These are phyloP conservation scores for Arge pagana DNA, from an alignment of 2,888 invertebrate genomes.

Conservation along the genomic window DNA sequence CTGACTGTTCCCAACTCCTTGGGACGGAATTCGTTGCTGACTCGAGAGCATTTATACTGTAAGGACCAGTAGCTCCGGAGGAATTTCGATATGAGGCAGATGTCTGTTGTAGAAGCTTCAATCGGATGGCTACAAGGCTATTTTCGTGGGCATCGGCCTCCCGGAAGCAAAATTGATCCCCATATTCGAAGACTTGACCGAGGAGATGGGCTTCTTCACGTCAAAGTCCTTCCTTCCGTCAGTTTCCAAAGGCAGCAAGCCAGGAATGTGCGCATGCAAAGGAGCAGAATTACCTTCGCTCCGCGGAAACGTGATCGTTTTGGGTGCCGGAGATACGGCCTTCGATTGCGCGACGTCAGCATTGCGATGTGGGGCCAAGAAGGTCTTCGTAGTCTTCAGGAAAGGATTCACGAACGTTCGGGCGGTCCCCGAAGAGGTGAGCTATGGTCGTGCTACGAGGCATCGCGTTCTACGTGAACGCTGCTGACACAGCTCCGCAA, in stretches of 20 bases:
- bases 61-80: no score
- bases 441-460: background rate
- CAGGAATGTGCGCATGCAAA: conserved; percentile 80
- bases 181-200: conserved; percentile 75
- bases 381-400: conserved; percentile 92
- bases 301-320: conserved; percentile 82
- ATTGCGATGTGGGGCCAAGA: conserved; percentile 88
- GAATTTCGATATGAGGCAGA: no score
- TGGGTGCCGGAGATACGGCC: conserved; percentile 98
- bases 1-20: conserved; percentile 53
- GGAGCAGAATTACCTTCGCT: conserved; percentile 69
- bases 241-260: conserved; percentile 88
- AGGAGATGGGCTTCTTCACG: conserved; percentile 88
- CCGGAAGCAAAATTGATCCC: conserved; percentile 85
- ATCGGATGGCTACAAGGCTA: conserved; percentile 73
- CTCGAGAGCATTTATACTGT: no score
- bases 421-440: conserved; percentile 96
- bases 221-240: conserved; percentile 92
- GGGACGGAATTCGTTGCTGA: no score
- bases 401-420: conserved; percentile 93
- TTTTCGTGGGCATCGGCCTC: conserved; percentile 87
- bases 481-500: no score
- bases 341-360: conserved; percentile 99
- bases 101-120: no score
- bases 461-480: background rate